Evolutionary conservation across 2,797 vertebrate species (phyloP).

Genomic region (Lepus townsendii): DNA sequence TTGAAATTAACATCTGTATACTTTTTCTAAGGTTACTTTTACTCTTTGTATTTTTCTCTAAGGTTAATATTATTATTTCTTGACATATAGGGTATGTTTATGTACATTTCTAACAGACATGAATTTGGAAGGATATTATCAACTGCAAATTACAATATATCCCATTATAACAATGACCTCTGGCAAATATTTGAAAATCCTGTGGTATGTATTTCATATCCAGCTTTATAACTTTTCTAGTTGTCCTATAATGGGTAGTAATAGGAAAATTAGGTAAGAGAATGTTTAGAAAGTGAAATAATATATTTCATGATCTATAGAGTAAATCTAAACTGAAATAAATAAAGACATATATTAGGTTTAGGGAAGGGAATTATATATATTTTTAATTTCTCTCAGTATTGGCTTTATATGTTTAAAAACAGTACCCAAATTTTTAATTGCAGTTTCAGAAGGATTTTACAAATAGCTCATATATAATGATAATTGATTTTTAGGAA

Average conservation of each 20-base stretch:
- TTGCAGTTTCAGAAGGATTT: constrained; percentile 46
- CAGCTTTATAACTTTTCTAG: constrained; percentile 33
- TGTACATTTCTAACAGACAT: constrained; percentile 98
- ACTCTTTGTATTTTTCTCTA: background rate
- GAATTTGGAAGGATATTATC: constrained; percentile 98
- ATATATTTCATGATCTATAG: background rate
- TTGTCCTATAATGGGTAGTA: constrained; percentile 1
- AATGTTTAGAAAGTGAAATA: background rate
- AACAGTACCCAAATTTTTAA: background rate
- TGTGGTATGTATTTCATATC: constrained; percentile 92
- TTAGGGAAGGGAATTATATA: background rate
- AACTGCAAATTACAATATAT: constrained; percentile 97
- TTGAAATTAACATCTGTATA: constrained; percentile 19
- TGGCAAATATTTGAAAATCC: constrained; percentile 99
- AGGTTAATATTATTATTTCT: constrained; percentile 83
- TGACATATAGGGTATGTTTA: constrained; percentile 95
- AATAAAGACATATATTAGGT: background rate
- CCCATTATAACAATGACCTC: constrained; percentile 97
- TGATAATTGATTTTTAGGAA: constrained; percentile 35
- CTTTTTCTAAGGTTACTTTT: constrained; percentile 75
- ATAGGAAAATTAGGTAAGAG: background rate
- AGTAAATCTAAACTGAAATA: background rate
- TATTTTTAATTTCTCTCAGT: constrained; percentile 11
- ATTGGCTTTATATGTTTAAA: constrained; percentile 20
- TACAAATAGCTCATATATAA: background rate